phyloP scores from a whole-genome alignment of 2,888 invertebrate genomes.

The Cheiracanthium punctorium region DNA sequence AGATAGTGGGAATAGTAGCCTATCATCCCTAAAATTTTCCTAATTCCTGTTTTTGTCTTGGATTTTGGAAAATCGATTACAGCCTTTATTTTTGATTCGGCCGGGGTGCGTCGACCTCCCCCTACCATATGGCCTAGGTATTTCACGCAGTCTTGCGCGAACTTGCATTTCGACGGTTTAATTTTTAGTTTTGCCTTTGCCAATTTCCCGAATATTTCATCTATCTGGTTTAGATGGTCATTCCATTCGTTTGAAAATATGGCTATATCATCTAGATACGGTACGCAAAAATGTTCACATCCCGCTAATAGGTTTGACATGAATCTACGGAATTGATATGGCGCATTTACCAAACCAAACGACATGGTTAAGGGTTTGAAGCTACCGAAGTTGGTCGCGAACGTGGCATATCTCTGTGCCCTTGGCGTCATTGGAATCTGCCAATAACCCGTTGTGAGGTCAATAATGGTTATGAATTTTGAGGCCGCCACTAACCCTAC shows the following conservation, averaged over 20 bases:
- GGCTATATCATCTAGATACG: slow-evolving; percentile 11
- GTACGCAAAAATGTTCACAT: neutral
- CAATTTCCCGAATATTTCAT: neutral
- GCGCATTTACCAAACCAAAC: neutral
- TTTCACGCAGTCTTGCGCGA: neutral
- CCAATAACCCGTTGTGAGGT: neutral
- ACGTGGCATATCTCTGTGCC: neutral
- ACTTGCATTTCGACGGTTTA: neutral
- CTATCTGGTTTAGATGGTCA: neutral
- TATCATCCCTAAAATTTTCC: neutral
- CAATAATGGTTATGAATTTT: slow-evolving; percentile 1
- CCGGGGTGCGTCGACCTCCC: neutral
- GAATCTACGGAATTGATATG: neutral
- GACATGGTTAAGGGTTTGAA: neutral
- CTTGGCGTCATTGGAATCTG: neutral
- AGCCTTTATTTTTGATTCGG: neutral
- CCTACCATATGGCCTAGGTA: neutral
- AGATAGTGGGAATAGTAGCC: neutral
- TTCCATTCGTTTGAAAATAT: slow-evolving; percentile 18
- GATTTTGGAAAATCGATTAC: neutral
- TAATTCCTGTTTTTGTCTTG: neutral
- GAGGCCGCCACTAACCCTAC: neutral
- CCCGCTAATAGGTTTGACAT: slow-evolving; percentile 2
- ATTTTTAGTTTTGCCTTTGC: neutral
- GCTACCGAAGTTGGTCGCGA: neutral